Percentiles rank a stretch among this genome's conserved stretches.
Conservation (phyloP, 1,140 invertebrate genomes). For the Drosophila murphyi region DNA sequence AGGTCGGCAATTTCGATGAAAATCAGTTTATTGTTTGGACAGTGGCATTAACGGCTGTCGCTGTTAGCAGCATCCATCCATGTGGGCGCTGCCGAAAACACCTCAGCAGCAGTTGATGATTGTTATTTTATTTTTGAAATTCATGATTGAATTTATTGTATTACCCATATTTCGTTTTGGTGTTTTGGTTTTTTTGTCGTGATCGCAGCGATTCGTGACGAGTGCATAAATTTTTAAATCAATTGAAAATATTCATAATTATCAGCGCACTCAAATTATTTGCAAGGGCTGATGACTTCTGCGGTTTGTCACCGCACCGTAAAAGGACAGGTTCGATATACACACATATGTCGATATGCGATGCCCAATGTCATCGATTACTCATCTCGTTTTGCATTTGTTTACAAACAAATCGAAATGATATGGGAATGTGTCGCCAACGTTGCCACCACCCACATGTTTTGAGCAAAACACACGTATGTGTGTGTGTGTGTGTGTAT, state of each 20-base stretch:
- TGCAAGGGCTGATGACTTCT: conserved; percentile 32
- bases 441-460: conserved; percentile 44
- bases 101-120: conserved; percentile 63
- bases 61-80: conserved; percentile 43
- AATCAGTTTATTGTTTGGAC: conserved; percentile 80
- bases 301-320: conserved; percentile 17
- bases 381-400: conserved; percentile 63
- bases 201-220: conserved; percentile 32
- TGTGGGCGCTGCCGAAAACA: conserved; percentile 69
- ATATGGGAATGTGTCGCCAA: conserved; percentile 51
- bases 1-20: conserved; percentile 75
- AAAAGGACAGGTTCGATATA: conserved; percentile 42
- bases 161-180: conserved; percentile 29
- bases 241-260: conserved; percentile 12
- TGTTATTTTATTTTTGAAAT: conserved; percentile 78
- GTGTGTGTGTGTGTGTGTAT: neutral
- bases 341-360: conserved; percentile 14
- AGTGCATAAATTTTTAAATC: conserved; percentile 27
- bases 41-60: conserved; percentile 55
- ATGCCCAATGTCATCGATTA: conserved; percentile 56
- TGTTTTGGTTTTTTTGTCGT: conserved; percentile 22
- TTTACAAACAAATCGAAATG: conserved; percentile 71
- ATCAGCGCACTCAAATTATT: conserved; percentile 10
- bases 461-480: conserved; percentile 11
- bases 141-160: conserved; percentile 76